Base-by-base conservation (phyloP, 1,140 invertebrate genomes). In the Tigriopus japonicus region DNA sequence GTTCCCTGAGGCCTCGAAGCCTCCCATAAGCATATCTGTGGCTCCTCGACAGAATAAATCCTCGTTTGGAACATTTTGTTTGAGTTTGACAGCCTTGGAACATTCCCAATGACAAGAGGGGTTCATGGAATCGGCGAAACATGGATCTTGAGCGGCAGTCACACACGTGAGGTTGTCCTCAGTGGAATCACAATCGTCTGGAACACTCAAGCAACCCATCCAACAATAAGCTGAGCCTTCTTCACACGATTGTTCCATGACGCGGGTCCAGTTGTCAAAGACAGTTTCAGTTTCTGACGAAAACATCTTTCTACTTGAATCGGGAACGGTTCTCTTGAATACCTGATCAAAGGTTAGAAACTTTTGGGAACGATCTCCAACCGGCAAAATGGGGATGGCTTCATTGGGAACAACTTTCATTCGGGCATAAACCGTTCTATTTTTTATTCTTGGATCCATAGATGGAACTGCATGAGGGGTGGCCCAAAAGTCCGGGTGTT, bases 191-290 rank as follows among this genome's bases (percentile, higher is more conserved):
- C 56, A 58, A 15, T 35, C 7, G 13, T 17, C 6, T 3, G 15
- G 56, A 51, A 58, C 12, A 9, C 28, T 15, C 14, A 17, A 23
- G 15, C 56, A 58, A 42, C 15, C 17, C 56, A 58, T 58, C 56
- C 56, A 58, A 42, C 56, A 58, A 58, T 51, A 58, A 5, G 56
- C 56, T 9, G 17, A 17, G 14, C 28, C 41, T 15, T 28, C 28
- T 1, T 14, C 41, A 28, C 52, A 54, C 13, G 21, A 28, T 5
- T 23, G 17, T 23, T 54, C 52, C 52, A 54, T 54, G 10, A 21
- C 17, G 5, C 52, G 52, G 6, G 35, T 21, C 52, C 52, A 54
- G 6, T 54, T 14, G 21, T 54, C 52, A 21, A 54, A 23, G 3
- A 12, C 13, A 21, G 5, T 6, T 6, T 21, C 21, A 23, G 13